Conservation (phyloP, 2,797 vertebrate genomes). For the Poeciliopsis presidionis region DNA sequence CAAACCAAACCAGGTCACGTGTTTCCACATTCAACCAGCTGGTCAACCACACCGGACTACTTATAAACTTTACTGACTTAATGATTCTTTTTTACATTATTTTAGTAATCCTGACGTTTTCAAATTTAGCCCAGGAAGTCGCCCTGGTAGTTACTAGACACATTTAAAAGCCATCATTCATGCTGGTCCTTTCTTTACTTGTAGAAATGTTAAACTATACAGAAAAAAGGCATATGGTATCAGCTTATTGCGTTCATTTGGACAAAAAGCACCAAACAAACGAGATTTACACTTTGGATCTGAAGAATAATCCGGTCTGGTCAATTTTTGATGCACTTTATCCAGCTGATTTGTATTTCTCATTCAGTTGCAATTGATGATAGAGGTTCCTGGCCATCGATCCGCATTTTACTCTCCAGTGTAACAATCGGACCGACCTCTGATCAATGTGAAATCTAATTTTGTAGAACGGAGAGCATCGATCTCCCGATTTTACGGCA, state of each 20-base stretch:
- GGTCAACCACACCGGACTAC: constrained; percentile 62
- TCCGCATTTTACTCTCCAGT: constrained; percentile 13
- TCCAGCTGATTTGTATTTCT: background rate
- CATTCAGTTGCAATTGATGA: constrained; percentile 6
- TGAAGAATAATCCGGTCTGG: background rate
- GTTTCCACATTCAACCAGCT: constrained; percentile 2
- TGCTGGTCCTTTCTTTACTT: background rate
- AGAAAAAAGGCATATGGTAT: background rate
- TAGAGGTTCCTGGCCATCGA: constrained; percentile 12
- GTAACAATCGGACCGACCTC: background rate
- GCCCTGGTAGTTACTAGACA: background rate
- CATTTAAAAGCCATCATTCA: background rate
- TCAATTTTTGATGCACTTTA: background rate
- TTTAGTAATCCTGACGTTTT: background rate
- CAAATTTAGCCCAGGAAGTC: background rate
- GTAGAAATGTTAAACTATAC: background rate
- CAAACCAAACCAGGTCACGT: constrained; percentile 34
- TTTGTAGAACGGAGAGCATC: constrained; percentile 29
- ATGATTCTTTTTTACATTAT: background rate
- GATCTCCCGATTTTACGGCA: constrained; percentile 39
- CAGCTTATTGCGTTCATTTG: background rate
- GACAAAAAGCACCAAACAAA: background rate
- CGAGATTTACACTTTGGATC: background rate
- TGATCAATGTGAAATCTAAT: constrained; percentile 7
- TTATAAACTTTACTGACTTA: background rate